A percentile compares a stretch with the other conserved stretches of the same genome.
phyloP scores from a whole-genome alignment of 2,888 invertebrate species.

The Lomographa bimaculata region DNA sequence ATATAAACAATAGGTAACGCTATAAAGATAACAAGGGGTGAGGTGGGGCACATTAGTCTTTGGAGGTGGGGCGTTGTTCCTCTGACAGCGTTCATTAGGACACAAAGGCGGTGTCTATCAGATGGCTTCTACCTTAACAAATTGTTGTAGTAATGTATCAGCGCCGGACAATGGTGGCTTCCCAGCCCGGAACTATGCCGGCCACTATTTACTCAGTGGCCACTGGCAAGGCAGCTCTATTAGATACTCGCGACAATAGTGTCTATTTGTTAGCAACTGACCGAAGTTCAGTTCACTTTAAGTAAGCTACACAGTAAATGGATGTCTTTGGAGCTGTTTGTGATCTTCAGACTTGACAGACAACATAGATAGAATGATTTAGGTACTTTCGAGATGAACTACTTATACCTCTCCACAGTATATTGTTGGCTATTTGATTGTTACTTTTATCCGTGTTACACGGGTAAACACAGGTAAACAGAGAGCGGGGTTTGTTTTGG shows the following conservation, averaged over 20 bases:
- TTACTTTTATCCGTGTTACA: too few relatives aligned
- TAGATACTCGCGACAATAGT: conserved; percentile 33
- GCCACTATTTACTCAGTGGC: conserved; percentile 40
- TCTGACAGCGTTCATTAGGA: conserved; percentile 75
- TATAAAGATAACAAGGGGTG: conserved; percentile 67
- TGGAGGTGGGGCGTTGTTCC: conserved; percentile 58
- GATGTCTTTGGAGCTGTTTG: too few relatives aligned
- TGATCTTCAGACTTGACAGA: too few relatives aligned
- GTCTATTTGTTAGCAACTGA: conserved; percentile 29
- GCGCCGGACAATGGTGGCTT: conserved; percentile 52
- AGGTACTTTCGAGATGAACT: too few relatives aligned
- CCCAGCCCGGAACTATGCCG: conserved; percentile 40
- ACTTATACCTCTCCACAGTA: too few relatives aligned
- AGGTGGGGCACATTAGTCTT: conserved; percentile 69
- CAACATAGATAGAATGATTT: too few relatives aligned
- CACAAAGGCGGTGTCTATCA: conserved; percentile 74
- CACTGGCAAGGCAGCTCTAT: conserved; percentile 27
- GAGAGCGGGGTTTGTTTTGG: too few relatives aligned
- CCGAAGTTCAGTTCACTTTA: conserved; percentile 3
- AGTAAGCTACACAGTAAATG: too few relatives aligned
- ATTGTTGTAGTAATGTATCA: conserved; percentile 63
- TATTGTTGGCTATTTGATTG: too few relatives aligned
- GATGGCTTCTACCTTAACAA: conserved; percentile 70
- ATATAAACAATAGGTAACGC: conserved; percentile 58
- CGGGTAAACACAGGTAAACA: too few relatives aligned